Evolutionary conservation across 2,113 vertebrate species (phyloP), one percentile per base, ranked within the genome.

Genomic region (Erinaceus europaeus): DNA sequence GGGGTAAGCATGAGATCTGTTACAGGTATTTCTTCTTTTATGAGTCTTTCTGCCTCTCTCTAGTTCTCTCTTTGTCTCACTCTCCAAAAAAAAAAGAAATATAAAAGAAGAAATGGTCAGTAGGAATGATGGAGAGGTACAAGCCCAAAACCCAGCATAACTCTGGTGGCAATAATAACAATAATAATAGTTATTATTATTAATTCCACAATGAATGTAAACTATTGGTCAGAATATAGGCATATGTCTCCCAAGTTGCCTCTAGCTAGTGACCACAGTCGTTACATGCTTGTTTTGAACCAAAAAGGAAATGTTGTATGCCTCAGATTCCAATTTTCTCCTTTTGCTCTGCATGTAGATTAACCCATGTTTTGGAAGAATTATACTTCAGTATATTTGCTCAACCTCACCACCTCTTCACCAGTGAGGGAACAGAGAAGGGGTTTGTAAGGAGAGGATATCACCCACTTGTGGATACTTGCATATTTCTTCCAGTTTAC

Each of bases 241-340:
- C 2, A n/a, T 29, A 73, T 77, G 44, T 57, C 34, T n/a, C 27
- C 73, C 15, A 50, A 57, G 68, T 77, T 44, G 77, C 81, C 77
- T 84, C 27, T 6, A 84, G 50, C 71, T 71, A 93, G 75, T 55
- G 36, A 52, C 84, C 88, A 82, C 25, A 90, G 48, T n/a, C 36
- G 36, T 90, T 62, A 50, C 52, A 81, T 57, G 38, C 25, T 38
- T 48, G 38, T 53, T 36, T 55, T 34, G 61, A 29, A 62, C 61
- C 76, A 55, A 80, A 59, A 55, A 87, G 65, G 88, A 88, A 32
- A 4, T 6, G 38, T 29, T 84, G 50, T 17, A 44, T 48, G 53
- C 29, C 69, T 89, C 65, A 25, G 72, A 86, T 69, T 82, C 53
- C n/a, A 18, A 50, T 50, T 4, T 50, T 50, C 48, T 50, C 13